Conservation (phyloP, 2,113 vertebrate species). For the Pardalotus punctatus region DNA sequence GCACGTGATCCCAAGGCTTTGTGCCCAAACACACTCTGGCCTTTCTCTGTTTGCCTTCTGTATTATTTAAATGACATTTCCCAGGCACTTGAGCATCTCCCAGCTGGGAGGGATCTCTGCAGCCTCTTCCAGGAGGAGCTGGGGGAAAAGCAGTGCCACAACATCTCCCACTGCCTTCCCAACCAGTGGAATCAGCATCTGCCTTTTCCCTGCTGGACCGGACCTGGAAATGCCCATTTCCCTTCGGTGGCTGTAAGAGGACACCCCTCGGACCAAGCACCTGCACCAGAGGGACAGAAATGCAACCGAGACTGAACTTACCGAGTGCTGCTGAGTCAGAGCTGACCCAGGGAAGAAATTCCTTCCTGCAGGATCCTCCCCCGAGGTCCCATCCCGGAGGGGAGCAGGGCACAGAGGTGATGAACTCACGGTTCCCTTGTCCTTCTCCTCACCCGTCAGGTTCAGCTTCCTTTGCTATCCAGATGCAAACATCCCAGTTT, state of each 20-base stretch:
- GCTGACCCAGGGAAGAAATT: neutral
- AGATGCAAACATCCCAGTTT: neutral
- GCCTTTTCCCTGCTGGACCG: neutral
- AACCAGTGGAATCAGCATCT: accelerated
- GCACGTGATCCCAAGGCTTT: neutral
- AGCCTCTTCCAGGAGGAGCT: neutral
- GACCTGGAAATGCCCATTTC: neutral
- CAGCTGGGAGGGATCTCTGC: neutral
- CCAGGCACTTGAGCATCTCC: neutral
- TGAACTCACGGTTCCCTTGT: neutral
- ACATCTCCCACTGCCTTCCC: neutral
- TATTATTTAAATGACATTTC: neutral
- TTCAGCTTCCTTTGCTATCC: neutral
- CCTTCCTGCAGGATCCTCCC: neutral
- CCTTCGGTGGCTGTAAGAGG: neutral
- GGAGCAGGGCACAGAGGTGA: neutral
- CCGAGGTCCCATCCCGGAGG: neutral
- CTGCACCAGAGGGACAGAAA: neutral
- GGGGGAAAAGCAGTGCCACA: neutral
- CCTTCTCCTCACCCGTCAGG: neutral
- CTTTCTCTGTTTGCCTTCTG: neutral
- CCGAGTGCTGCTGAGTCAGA: neutral
- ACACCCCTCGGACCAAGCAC: neutral
- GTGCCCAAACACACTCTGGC: neutral
- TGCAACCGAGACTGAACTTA: neutral